Conservation (phyloP, 2,113 vertebrate species). For the Tyto alba region DNA sequence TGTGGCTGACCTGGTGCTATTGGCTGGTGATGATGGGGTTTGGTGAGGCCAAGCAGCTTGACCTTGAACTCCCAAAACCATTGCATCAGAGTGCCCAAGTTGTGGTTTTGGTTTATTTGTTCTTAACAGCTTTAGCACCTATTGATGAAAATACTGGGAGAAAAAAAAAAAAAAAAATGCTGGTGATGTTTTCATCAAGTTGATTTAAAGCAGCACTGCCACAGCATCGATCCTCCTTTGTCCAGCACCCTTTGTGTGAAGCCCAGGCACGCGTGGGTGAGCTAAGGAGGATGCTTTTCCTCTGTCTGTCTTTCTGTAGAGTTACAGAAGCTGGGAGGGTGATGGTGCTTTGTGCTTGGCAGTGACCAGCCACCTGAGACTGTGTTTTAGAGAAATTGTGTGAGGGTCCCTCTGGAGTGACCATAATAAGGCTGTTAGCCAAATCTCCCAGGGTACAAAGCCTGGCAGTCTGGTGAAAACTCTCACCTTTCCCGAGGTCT, state of each 20-base stretch:
- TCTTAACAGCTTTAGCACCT: background rate
- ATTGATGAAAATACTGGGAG: background rate
- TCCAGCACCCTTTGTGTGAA: rapidly evolving
- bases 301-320: background rate
- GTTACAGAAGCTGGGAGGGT: rapidly evolving
- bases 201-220: background rate
- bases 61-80: background rate
- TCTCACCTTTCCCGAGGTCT: background rate
- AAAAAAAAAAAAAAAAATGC: rapidly evolving
- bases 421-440: background rate
- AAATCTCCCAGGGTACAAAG: background rate
- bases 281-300: too few species aligned
- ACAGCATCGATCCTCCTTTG: rapidly evolving
- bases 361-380: background rate
- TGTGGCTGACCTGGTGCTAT: rapidly evolving
- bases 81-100: rapidly evolving
- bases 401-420: background rate
- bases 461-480: background rate
- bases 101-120: background rate
- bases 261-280: rapidly evolving
- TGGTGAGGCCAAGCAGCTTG: background rate
- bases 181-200: rapidly evolving
- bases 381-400: background rate
- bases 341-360: background rate
- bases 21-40: background rate